Percentiles rank a stretch among this genome's conserved stretches.
These are phyloP conservation scores for Tinea semifulvella DNA, from an alignment of 2,888 invertebrate genomes.

Conservation along the genomic window DNA sequence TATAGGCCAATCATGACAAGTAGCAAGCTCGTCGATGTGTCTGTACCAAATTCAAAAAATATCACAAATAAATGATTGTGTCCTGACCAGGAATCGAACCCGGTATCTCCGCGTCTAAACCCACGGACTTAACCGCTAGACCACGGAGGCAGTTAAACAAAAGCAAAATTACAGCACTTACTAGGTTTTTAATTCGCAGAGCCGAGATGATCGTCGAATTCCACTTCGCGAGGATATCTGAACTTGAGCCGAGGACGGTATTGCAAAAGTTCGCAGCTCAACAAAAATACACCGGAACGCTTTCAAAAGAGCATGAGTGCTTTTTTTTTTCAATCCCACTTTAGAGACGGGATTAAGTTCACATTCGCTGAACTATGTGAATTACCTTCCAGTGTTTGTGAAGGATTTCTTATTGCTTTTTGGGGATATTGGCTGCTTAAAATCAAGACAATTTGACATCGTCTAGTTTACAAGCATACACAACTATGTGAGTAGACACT, in stretches of 20 bases:
- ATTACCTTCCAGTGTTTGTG: slow-evolving; percentile 9
- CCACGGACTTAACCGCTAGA: too few relatives aligned
- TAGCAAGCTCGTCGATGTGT: too few relatives aligned
- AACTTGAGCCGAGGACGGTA: slow-evolving; percentile 27
- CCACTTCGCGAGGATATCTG: slow-evolving; percentile 11
- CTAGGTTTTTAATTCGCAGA: slow-evolving; percentile 58
- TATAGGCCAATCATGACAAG: too few relatives aligned
- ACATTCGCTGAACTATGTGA: slow-evolving; percentile 24
- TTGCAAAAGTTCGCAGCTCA: slow-evolving; percentile 63
- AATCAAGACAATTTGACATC: too few relatives aligned
- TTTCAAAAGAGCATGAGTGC: slow-evolving; percentile 52
- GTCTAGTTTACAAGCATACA: too few relatives aligned
- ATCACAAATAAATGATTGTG: too few relatives aligned
- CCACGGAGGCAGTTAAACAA: too few relatives aligned
- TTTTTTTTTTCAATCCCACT: slow-evolving; percentile 33
- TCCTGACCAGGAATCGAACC: too few relatives aligned
- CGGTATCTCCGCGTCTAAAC: too few relatives aligned
- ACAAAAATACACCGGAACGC: slow-evolving; percentile 62
- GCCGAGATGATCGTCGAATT: slow-evolving; percentile 50
- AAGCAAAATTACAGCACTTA: too few relatives aligned
- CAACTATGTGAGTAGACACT: too few relatives aligned
- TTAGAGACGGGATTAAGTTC: slow-evolving; percentile 42
- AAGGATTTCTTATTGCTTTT: slow-evolving; percentile 2
- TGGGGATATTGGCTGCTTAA: slow-evolving; percentile 3
- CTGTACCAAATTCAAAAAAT: too few relatives aligned